phyloP scores from a whole-genome alignment of 2,113 vertebrate genomes.

The Campylomormyrus numenius region DNA sequence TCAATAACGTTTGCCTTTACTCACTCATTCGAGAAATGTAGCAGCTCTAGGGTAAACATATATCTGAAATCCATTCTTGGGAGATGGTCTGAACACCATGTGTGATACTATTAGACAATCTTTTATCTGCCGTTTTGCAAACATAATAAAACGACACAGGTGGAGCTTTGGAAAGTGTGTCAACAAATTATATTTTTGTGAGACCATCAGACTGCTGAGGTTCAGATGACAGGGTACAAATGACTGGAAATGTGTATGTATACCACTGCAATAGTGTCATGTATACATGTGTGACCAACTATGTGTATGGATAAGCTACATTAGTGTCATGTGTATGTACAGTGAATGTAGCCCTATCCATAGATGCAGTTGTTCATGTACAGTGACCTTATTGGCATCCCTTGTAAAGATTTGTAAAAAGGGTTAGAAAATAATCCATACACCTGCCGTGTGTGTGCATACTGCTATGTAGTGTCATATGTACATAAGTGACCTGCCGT shows the following conservation, averaged over 20 bases:
- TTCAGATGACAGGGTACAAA: background rate
- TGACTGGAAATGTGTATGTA: background rate
- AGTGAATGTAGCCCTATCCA: too few relatives aligned
- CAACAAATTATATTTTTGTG: background rate
- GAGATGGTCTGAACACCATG: background rate
- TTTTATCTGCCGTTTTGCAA: background rate
- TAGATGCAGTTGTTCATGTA: too few relatives aligned
- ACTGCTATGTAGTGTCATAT: background rate
- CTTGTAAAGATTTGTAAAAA: too few relatives aligned
- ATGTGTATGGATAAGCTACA: background rate
- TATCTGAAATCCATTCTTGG: background rate
- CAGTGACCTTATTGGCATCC: too few relatives aligned
- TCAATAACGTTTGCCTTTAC: conserved; percentile 17
- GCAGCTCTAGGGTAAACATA: conserved; percentile 6
- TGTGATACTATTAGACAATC: background rate
- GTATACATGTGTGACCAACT: background rate
- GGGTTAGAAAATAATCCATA: background rate
- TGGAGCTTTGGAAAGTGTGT: background rate
- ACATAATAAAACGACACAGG: background rate
- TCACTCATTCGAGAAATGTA: background rate
- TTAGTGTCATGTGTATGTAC: background rate
- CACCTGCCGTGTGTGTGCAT: background rate
- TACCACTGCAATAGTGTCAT: background rate
- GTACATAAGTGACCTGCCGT: background rate
- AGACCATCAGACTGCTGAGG: background rate